Evolutionary conservation across 2,888 invertebrate species (phyloP).

Genomic region (Diaprepes abbreviatus): DNA sequence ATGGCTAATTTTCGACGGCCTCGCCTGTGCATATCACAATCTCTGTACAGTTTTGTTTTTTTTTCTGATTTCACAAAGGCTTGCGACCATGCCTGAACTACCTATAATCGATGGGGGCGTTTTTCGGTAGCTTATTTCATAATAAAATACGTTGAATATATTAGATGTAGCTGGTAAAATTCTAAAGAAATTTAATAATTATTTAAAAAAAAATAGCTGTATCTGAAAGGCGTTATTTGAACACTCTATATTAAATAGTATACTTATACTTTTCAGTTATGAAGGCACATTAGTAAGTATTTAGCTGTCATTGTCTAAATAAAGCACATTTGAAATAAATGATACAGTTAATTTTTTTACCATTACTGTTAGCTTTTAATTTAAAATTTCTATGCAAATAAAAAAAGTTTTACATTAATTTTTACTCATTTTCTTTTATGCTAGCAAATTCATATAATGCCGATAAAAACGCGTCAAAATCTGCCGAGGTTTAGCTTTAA

Average conservation of each 20-base stretch:
- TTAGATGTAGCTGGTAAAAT: not conserved
- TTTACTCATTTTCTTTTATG: too few species aligned
- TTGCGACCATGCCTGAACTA: constrained; percentile 28
- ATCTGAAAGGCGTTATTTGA: constrained; percentile 37
- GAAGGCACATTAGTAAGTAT: constrained; percentile 45
- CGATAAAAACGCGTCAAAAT: too few species aligned
- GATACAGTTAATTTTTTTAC: too few species aligned
- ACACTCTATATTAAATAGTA: constrained; percentile 41
- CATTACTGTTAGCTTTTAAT: not conserved
- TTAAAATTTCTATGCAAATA: constrained; percentile 6
- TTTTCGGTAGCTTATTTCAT: not conserved
- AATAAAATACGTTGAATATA: not conserved
- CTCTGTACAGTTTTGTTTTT: constrained; percentile 41
- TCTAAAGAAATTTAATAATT: not conserved
- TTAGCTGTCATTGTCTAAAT: constrained; percentile 40
- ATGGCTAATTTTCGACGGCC: constrained; percentile 25
- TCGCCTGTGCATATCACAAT: constrained; percentile 47
- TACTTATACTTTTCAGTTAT: constrained; percentile 47
- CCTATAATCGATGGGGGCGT: not conserved
- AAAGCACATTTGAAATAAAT: not conserved
- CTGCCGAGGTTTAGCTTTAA: too few species aligned
- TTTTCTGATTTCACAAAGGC: constrained; percentile 38
- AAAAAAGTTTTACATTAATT: too few species aligned
- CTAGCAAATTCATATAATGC: too few species aligned
- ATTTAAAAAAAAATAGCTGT: constrained; percentile 28